Percentiles rank a stretch among this genome's conserved stretches.
Conservation (phyloP, 2,113 vertebrate species). For the Pteruthius melanotis region DNA sequence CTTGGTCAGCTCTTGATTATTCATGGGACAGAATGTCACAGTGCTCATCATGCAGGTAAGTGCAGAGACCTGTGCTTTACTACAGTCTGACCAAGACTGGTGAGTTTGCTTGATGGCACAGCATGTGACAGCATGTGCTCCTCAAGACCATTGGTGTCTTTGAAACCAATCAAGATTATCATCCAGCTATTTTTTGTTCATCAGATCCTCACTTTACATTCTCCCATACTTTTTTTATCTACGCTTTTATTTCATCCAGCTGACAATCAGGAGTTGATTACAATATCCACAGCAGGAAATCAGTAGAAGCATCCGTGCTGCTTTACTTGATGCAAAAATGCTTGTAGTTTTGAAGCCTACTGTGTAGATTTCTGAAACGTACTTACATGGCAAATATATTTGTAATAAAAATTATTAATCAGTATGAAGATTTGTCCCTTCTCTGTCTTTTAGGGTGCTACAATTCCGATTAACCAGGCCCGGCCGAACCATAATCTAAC, state of each 20-base stretch:
- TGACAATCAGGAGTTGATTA: neutral
- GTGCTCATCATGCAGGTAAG: neutral
- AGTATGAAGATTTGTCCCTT: neutral
- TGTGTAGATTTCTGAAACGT: neutral
- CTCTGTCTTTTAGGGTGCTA: constrained; percentile 73
- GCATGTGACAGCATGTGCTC: fast-evolving
- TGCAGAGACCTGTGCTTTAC: neutral
- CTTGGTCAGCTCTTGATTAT: neutral
- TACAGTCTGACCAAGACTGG: neutral
- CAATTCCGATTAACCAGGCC: constrained; percentile 85
- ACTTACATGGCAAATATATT: neutral
- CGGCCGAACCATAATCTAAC: constrained; percentile 83
- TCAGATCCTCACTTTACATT: neutral
- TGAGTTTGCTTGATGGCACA: neutral
- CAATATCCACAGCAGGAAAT: neutral
- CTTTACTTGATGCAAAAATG: neutral
- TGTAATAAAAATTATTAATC: neutral
- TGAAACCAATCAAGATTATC: neutral
- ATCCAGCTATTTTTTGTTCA: neutral
- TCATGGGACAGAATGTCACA: neutral
- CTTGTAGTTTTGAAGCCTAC: neutral
- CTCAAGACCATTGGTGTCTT: neutral
- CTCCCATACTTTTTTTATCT: neutral
- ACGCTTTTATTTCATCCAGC: neutral
- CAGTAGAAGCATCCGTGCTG: neutral